phyloP scores from a whole-genome alignment of 2,888 invertebrate genomes.

The Linyphia triangularis region DNA sequence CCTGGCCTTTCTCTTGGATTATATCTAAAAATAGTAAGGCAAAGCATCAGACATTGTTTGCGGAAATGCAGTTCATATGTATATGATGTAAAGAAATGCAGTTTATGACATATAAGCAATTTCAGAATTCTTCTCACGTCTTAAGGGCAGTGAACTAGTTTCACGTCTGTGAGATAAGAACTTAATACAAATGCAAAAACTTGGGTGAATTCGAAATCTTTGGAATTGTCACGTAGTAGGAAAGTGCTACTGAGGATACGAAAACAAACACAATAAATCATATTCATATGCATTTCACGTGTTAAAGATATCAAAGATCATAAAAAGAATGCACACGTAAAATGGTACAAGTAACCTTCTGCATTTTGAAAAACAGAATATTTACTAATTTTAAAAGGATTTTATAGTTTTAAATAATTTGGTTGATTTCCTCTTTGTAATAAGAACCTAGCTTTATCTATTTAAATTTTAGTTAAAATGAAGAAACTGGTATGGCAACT shows the following conservation, averaged over 20 bases:
- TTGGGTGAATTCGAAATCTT: slow-evolving; percentile 25
- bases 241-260: slow-evolving; percentile 6
- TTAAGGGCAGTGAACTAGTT: not conserved
- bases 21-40: not conserved
- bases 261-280: slow-evolving; percentile 39
- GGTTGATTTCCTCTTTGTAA: no score
- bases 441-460: no score
- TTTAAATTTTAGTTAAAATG: no score
- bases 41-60: not conserved
- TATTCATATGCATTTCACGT: slow-evolving; percentile 7
- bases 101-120: not conserved
- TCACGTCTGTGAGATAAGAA: not conserved
- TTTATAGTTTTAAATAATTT: no score
- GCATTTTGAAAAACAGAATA: no score
- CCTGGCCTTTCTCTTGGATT: no score
- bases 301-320: slow-evolving; percentile 12
- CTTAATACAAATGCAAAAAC: slow-evolving; percentile 25
- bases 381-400: no score
- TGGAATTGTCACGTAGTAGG: slow-evolving; percentile 30
- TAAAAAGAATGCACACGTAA: not conserved
- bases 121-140: slow-evolving; percentile 6
- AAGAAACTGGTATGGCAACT: no score
- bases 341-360: not conserved
- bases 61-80: not conserved
- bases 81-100: not conserved